Conservation (phyloP, 2,888 invertebrate species). For the Pinctada fucata region DNA sequence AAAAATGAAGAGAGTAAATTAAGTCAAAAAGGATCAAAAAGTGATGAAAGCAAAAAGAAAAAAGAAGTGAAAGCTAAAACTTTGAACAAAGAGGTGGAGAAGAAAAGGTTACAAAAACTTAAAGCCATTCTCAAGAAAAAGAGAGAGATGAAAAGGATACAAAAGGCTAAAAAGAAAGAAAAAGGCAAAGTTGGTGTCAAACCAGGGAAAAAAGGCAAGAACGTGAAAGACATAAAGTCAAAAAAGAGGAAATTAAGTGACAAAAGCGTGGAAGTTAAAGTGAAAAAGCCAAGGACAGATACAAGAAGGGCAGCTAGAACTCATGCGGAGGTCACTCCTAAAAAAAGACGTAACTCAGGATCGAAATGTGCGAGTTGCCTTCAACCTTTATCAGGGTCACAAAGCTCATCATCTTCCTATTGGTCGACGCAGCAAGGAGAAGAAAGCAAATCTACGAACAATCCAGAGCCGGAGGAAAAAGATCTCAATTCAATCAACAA, state of each 20-base stretch:
- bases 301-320: conserved; percentile 50
- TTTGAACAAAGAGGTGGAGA: conserved; percentile 19
- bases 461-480: conserved; percentile 16
- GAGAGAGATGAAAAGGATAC: neutral
- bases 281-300: conserved; percentile 43
- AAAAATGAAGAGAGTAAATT: neutral
- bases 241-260: conserved; percentile 29
- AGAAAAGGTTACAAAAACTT: conserved; percentile 35
- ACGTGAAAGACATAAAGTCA: conserved; percentile 10
- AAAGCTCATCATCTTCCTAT: conserved; percentile 42
- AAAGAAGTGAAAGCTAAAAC: conserved; percentile 16
- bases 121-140: conserved; percentile 10
- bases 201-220: neutral
- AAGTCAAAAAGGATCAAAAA: neutral
- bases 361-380: conserved; percentile 48
- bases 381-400: conserved; percentile 46
- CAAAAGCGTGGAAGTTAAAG: conserved; percentile 7
- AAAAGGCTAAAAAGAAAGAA: conserved; percentile 11
- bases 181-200: neutral
- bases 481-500: conserved; percentile 1
- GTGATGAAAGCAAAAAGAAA: conserved; percentile 20
- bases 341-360: conserved; percentile 36
- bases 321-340: conserved; percentile 47
- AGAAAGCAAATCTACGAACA: conserved; percentile 25
- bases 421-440: conserved; percentile 51